Evolutionary conservation across 2,888 invertebrate genomes (phyloP), one percentile per base, ranked within the genome.

Genomic region (Aphidius colemani): DNA sequence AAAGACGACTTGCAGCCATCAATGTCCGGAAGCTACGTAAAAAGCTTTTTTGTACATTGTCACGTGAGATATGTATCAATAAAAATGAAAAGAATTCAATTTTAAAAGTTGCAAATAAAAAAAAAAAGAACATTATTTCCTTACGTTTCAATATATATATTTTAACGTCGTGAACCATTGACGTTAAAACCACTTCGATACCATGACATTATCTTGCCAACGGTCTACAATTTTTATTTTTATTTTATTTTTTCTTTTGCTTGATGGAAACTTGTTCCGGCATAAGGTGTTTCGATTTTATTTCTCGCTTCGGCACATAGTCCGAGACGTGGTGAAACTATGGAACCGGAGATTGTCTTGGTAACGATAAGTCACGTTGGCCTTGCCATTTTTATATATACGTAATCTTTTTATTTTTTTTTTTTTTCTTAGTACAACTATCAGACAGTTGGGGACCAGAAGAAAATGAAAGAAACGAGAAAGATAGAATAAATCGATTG

Each of bases 311-410:
- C 11, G 6, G 11, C 9, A 10, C 41, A 30, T 56, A 56, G 49
- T 40, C 39, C 30, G 10, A 61, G 59, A 62, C 61, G 61, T 63
- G 61, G 58, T 62, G 55, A n/a, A 63, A 64, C 63, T 66, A 63
- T 51, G 60, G 62, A 70, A 69, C 67, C 67, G 67, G 69, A 68
- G 69, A 69, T 70, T 69, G 67, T 63, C 61, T 59, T 44, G 62
- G 64, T 61, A 64, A 66, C 66, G 64, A 68, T 68, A 68, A 67
- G 65, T 67, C 63, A 66, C 58, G 64, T 13, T 13, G 13, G 13
- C 48, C 48, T 48, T 7, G 13, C 48, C 48, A 30, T 30, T 30
- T 30, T 30, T 30, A 30, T 30, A 30, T 30, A 30, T 30, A 30
- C 0, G 1, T 18, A 18, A 18, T 18, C 2, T 18, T 30, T 30